A percentile compares a stretch with the other conserved stretches of the same genome.
Conservation (phyloP, 2,797 vertebrate species). For the Acanthurus lineatus region DNA sequence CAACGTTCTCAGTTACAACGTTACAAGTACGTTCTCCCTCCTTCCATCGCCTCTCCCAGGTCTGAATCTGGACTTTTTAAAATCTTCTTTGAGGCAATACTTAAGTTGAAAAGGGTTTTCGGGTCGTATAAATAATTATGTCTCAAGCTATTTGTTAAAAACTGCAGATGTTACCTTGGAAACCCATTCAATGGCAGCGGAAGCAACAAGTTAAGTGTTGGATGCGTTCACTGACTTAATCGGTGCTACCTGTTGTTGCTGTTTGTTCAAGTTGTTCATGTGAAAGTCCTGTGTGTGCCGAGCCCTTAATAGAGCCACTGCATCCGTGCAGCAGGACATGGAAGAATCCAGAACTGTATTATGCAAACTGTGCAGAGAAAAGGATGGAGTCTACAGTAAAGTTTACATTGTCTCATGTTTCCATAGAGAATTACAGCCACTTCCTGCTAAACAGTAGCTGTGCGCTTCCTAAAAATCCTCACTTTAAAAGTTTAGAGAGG, state of each 20-base stretch:
- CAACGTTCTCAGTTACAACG: too few relatives aligned
- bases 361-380: not conserved
- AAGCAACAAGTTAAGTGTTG: not conserved
- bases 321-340: not conserved
- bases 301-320: constrained; percentile 22
- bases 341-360: constrained; percentile 9
- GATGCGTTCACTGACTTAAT: not conserved
- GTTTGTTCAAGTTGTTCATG: constrained; percentile 57
- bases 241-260: constrained; percentile 60
- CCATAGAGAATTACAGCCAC: constrained; percentile 23
- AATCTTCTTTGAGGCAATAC: not conserved
- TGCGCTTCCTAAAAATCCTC: constrained; percentile 26
- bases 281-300: constrained; percentile 47
- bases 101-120: not conserved
- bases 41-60: not conserved
- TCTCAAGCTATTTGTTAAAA: not conserved
- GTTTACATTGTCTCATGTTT: constrained; percentile 29
- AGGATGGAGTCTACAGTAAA: not conserved
- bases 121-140: constrained; percentile 9
- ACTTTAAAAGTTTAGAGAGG: constrained; percentile 20
- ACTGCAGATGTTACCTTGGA: not conserved
- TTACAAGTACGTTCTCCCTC: too few relatives aligned
- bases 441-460: constrained; percentile 61
- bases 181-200: not conserved
- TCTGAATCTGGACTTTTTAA: not conserved